Base-by-base conservation (phyloP, 2,888 invertebrate species). In the Eupithecia pulchellata region DNA sequence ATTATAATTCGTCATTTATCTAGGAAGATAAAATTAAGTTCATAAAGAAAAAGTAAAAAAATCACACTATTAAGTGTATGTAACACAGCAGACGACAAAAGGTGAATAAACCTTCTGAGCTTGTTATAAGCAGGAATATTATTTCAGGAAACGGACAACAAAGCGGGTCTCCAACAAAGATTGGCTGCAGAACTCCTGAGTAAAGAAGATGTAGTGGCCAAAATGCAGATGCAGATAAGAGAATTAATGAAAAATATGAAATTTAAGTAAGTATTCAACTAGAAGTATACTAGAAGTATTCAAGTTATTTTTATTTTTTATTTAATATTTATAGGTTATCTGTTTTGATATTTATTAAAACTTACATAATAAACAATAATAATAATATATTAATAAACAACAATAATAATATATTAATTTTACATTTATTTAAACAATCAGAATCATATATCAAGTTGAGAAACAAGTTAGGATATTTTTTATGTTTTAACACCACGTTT, bases 131-230 rank as follows among this genome's bases (percentile, higher is more conserved):
- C 1, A 20, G n/a, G 30, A 11, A 61, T 34, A 61, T 60, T 13
- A 58, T 69, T 89, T 73, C 83, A 91, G 89, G 93, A 93, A 75
- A 82, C 91, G 1, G 93, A 94, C 27, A 90, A 91, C 77, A 92
- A 92, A 81, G 84, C 90, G 77, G 90, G 90, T 47, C 88, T 92
- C 80, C 92, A 95, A 82, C 93, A 94, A 77, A 94, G 93, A 81
- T 75, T 95, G 76, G 92, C 93, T 5, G 91, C 91, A 9, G 95
- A 95, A 74, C 86, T 95, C 36, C 75, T 92, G 9, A 90, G 85
- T 74, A 95, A 94, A 76, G 94, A 94, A 74, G 93, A 94, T 84
- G 84, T 91, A 73, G 78, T 93, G 69, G 84, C 84, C 63, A 92
- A 94, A 76, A 91, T 94, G 91, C 93, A 93, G 79, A 83, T 79